phyloP scores from a whole-genome alignment of 2,797 vertebrate genomes.

The Cynopterus sphinx region DNA sequence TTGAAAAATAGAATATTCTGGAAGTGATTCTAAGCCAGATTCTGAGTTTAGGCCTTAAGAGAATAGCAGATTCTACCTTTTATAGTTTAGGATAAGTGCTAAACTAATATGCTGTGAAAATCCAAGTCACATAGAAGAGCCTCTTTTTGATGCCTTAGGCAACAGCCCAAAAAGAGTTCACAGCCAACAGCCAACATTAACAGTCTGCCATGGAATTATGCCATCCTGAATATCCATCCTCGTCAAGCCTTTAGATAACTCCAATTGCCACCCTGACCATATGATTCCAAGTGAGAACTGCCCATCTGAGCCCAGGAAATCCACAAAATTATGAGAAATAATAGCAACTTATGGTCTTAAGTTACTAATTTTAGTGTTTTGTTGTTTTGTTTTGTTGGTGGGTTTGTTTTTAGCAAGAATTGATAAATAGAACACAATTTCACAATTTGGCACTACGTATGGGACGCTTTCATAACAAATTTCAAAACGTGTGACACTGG shows the following conservation, averaged over 20 bases:
- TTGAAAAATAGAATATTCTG: neutral
- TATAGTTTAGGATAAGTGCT: neutral
- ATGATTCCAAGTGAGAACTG: neutral
- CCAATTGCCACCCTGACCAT: too few species aligned
- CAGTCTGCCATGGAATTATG: neutral
- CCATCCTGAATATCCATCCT: too few species aligned
- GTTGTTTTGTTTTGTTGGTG: neutral
- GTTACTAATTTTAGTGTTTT: neutral
- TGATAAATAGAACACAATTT: neutral
- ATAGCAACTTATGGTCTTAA: neutral
- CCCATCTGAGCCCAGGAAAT: neutral
- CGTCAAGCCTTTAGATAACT: neutral
- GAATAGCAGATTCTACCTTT: neutral
- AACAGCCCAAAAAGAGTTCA: neutral
- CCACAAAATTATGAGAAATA: neutral
- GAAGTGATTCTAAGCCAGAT: neutral
- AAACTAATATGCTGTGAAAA: neutral
- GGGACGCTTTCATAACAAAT: neutral
- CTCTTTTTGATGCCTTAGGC: neutral
- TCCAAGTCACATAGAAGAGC: neutral
- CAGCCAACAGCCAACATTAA: neutral
- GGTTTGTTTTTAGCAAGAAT: neutral
- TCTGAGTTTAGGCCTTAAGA: neutral
- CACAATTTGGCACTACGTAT: neutral
- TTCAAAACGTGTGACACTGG: neutral